Evolutionary conservation across 2,888 invertebrate species (phyloP).

Genomic region (Diadromus collaris): DNA sequence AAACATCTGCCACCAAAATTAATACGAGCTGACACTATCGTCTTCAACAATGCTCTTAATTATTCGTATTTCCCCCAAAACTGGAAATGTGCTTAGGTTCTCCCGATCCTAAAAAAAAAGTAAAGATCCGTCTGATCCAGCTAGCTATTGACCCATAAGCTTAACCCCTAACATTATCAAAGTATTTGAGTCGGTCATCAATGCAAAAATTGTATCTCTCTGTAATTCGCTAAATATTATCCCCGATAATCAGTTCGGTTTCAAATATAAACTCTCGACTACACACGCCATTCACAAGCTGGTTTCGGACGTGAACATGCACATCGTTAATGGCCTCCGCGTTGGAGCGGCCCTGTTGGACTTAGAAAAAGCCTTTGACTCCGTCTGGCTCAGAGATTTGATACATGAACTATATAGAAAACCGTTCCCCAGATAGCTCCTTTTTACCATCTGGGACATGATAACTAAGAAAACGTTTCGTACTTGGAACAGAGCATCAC

Average conservation of each 20-base stretch:
- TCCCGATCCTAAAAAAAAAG: constrained; percentile 1
- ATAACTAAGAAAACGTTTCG: too few relatives aligned
- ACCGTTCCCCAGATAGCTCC: too few relatives aligned
- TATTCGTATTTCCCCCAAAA: neutral
- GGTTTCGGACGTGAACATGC: neutral
- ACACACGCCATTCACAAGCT: neutral
- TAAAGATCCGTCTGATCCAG: neutral
- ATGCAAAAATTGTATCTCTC: neutral
- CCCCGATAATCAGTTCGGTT: constrained; percentile 13
- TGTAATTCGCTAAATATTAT: neutral
- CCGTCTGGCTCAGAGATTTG: too few relatives aligned
- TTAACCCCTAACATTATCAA: constrained; percentile 15
- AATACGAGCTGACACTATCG: neutral
- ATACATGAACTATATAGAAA: too few relatives aligned
- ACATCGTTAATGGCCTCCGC: neutral
- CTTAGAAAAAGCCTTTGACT: too few relatives aligned
- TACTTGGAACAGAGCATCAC: too few relatives aligned
- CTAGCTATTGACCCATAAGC: constrained; percentile 17
- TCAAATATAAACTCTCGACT: neutral
- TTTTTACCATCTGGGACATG: too few relatives aligned
- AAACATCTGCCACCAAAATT: neutral
- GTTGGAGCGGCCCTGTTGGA: too few relatives aligned
- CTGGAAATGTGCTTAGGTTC: neutral
- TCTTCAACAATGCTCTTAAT: constrained; percentile 10
- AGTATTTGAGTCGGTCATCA: constrained; percentile 8